Evolutionary conservation across 2,797 vertebrate genomes (phyloP).

Genomic region (Myotis vivesi): DNA sequence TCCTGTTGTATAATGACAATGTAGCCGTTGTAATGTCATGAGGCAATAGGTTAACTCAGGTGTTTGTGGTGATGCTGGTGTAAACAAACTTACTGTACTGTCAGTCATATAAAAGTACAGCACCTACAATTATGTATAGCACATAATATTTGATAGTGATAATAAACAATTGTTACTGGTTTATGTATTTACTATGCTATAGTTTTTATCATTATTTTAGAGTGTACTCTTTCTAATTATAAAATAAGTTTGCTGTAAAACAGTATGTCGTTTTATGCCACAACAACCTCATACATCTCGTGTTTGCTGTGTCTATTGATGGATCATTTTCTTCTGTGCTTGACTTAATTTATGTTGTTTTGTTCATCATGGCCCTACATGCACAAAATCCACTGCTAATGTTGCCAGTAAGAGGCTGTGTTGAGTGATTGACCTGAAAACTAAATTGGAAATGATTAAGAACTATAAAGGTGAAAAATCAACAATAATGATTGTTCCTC

Average conservation of each 20-base stretch:
- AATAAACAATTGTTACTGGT: neutral
- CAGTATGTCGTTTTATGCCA: neutral
- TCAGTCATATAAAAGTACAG: neutral
- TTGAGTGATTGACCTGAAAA: neutral
- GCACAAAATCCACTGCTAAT: neutral
- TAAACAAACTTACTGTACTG: neutral
- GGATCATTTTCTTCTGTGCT: neutral
- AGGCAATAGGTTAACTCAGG: too few species aligned
- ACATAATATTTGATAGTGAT: neutral
- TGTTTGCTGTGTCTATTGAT: neutral
- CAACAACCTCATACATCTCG: neutral
- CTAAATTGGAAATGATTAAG: neutral
- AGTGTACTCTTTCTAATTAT: neutral
- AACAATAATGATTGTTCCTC: neutral
- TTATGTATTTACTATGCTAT: neutral
- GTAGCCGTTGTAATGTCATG: neutral
- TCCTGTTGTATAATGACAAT: neutral
- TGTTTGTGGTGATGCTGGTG: neutral
- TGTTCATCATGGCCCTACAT: neutral
- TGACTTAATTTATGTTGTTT: neutral
- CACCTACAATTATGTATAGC: neutral
- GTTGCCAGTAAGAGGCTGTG: neutral
- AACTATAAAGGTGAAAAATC: neutral
- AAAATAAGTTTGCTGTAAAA: neutral
- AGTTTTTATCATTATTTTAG: neutral